These are phyloP conservation scores for Lasioglossum marginatum DNA, from an alignment of 2,888 invertebrate genomes.

Conservation along the genomic window DNA sequence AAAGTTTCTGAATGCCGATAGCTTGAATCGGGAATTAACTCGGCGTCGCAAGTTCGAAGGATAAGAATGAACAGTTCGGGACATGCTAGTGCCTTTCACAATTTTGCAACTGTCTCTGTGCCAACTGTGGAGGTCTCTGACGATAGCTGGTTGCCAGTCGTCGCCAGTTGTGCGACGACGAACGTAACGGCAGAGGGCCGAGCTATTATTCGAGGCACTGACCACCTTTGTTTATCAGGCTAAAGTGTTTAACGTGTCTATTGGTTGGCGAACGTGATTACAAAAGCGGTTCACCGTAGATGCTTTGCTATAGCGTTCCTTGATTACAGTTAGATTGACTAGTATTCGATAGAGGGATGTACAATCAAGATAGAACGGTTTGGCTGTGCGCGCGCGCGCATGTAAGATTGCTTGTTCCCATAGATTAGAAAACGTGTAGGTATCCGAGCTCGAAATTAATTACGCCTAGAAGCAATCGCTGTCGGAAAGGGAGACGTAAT, in stretches of 20 bases:
- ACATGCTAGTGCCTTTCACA: background rate
- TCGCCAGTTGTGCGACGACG: conserved; percentile 32
- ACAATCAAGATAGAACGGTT: conserved; percentile 26
- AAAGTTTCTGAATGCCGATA: background rate
- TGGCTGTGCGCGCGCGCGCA: background rate
- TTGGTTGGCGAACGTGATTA: conserved; percentile 37
- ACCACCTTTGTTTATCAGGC: conserved; percentile 40
- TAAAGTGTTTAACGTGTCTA: conserved; percentile 43
- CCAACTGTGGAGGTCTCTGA: background rate
- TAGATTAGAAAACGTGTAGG: conserved; percentile 17
- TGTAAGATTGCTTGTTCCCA: conserved; percentile 10
- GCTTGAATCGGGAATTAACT: background rate
- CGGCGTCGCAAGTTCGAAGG: background rate
- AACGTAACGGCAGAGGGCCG: background rate
- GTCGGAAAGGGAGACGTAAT: background rate
- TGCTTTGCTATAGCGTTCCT: conserved; percentile 31
- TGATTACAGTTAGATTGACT: conserved; percentile 35
- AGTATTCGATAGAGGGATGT: conserved; percentile 17
- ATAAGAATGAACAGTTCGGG: background rate
- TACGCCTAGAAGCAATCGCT: background rate
- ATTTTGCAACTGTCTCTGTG: background rate
- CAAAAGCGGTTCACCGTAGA: conserved; percentile 32
- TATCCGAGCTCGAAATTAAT: background rate
- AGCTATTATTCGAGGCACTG: conserved; percentile 34
- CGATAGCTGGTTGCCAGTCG: conserved; percentile 10